Evolutionary conservation across 2,113 vertebrate genomes (phyloP).

Genomic region (Protomyctophum bolini): DNA sequence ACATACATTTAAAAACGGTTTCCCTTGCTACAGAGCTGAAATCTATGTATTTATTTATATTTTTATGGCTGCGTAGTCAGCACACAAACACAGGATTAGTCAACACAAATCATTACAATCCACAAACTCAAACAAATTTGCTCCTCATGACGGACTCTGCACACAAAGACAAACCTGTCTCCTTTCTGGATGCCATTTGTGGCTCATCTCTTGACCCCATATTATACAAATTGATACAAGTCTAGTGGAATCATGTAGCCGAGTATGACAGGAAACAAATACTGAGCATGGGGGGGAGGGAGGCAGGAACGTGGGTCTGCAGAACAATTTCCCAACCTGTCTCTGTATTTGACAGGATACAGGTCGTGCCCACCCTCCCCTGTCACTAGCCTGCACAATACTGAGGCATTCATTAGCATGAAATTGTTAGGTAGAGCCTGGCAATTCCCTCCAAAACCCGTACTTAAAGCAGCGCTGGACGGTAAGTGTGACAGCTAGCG

Average conservation of each 20-base stretch:
- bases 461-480: conserved; percentile 28
- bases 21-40: no score
- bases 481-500: conserved; percentile 36
- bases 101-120: conserved; percentile 5
- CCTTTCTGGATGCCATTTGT: not conserved
- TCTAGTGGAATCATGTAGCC: conserved; percentile 1
- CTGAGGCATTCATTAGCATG: conserved; percentile 50
- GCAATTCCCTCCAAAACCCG: conserved; percentile 45
- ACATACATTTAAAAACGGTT: no score
- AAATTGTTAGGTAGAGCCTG: conserved; percentile 39
- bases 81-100: not conserved
- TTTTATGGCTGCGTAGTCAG: not conserved
- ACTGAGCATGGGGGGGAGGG: not conserved
- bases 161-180: not conserved
- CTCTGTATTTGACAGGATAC: conserved; percentile 31
- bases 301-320: not conserved
- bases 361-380: conserved; percentile 1
- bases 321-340: conserved; percentile 27
- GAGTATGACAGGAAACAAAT: conserved; percentile 16
- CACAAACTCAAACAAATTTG: not conserved
- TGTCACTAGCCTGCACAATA: conserved; percentile 8
- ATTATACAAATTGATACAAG: conserved; percentile 13
- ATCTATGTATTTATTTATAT: no score
- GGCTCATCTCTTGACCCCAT: not conserved
- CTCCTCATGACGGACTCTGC: not conserved